A percentile compares a stretch with the other conserved stretches of the same genome.
phyloP scores from a whole-genome alignment of 2,888 invertebrate genomes.

The Pandemis corylana region DNA sequence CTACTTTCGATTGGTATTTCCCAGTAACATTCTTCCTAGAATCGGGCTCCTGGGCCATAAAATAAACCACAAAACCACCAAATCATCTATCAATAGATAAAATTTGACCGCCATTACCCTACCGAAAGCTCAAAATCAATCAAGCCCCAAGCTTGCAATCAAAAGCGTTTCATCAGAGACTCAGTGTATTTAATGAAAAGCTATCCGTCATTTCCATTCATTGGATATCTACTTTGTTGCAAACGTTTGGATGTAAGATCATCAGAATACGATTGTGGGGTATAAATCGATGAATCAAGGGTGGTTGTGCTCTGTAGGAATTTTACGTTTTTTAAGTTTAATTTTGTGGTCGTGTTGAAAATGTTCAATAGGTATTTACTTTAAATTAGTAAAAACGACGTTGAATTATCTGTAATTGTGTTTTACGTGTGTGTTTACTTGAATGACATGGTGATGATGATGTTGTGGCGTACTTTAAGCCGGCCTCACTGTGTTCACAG shows the following conservation, averaged over 20 bases:
- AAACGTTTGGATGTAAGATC: background rate
- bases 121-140: slow-evolving; percentile 21
- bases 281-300: background rate
- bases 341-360: no score
- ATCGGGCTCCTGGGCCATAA: background rate
- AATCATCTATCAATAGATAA: slow-evolving; percentile 1
- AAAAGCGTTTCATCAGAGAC: slow-evolving; percentile 26
- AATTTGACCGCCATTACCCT: slow-evolving; percentile 14
- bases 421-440: no score
- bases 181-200: slow-evolving; percentile 31
- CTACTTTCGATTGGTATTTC: no score
- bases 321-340: no score
- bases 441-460: no score
- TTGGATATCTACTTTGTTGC: slow-evolving; percentile 23
- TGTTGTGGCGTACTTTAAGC: no score
- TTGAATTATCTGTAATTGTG: no score
- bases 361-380: no score
- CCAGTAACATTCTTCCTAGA: no score
- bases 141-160: slow-evolving; percentile 16
- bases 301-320: no score
- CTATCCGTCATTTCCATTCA: slow-evolving; percentile 38
- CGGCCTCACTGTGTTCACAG: no score
- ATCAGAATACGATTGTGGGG: background rate
- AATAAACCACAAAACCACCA: background rate
- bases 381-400: no score